phyloP scores from a whole-genome alignment of 2,113 vertebrate genomes.

The Rhadina sibilatrix region DNA sequence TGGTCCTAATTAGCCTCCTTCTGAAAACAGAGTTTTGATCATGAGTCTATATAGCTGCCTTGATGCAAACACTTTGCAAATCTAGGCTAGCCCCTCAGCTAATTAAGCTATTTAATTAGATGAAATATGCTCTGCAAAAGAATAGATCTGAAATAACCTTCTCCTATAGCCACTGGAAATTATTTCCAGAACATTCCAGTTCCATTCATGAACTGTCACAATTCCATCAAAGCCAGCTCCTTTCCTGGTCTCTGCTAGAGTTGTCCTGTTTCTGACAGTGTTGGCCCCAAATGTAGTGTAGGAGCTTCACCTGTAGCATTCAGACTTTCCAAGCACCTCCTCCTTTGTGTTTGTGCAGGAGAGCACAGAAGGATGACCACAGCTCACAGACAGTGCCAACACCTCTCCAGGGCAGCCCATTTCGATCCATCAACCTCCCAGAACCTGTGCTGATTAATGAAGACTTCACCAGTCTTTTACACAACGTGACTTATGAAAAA shows the following conservation, averaged over 20 bases:
- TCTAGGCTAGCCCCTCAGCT: conserved; percentile 29
- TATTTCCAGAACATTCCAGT: background rate
- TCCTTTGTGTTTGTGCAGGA: conserved; percentile 63
- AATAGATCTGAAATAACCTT: conserved; percentile 4
- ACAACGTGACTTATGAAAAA: conserved; percentile 78
- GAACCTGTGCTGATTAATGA: conserved; percentile 75
- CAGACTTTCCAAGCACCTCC: background rate
- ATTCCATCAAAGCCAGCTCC: background rate
- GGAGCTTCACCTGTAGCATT: background rate
- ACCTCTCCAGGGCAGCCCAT: conserved; percentile 77
- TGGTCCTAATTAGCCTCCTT: background rate
- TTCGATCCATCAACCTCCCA: conserved; percentile 77
- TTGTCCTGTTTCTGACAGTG: background rate
- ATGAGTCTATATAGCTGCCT: background rate
- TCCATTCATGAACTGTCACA: background rate
- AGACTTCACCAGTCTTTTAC: conserved; percentile 76
- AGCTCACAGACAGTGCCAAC: conserved; percentile 70
- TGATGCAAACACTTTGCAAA: background rate
- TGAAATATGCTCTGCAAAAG: background rate
- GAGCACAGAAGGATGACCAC: conserved; percentile 79
- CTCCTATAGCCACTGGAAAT: background rate
- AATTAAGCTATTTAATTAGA: conserved; percentile 50
- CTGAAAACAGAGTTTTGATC: background rate
- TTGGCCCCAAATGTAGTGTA: background rate
- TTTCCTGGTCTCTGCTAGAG: background rate